These are phyloP conservation scores for Cephalopachus bancanus DNA, from an alignment of 2,797 vertebrate genomes.

Conservation along the genomic window DNA sequence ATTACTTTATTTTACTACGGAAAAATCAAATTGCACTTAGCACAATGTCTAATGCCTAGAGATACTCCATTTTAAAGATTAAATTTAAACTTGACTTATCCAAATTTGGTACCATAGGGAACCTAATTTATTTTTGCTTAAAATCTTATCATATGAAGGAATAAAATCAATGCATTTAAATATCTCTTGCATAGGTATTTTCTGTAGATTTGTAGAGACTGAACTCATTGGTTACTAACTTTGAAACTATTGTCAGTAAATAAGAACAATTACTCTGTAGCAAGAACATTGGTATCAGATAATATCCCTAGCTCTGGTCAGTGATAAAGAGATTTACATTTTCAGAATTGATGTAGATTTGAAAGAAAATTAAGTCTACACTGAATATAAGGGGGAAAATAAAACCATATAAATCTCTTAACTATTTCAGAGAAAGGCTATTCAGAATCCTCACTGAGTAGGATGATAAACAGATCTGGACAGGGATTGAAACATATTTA, in stretches of 20 bases:
- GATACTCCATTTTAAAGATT: constrained; percentile 8
- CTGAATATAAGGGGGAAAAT: background rate
- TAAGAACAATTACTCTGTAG: background rate
- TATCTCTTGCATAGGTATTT: background rate
- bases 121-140: background rate
- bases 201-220: background rate
- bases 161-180: background rate
- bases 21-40: background rate
- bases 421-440: constrained; percentile 23
- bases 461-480: background rate
- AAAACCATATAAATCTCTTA: background rate
- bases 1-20: background rate
- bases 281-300: background rate
- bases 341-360: background rate
- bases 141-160: background rate
- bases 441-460: background rate
- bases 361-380: constrained; percentile 45
- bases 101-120: background rate
- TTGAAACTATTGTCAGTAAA: background rate
- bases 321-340: background rate
- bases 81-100: constrained; percentile 27
- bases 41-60: background rate
- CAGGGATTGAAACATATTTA: background rate
- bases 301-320: background rate
- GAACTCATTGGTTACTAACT: constrained; percentile 16